phyloP scores from a whole-genome alignment of 2,797 vertebrate species.

The Acanthurus leucopareius region DNA sequence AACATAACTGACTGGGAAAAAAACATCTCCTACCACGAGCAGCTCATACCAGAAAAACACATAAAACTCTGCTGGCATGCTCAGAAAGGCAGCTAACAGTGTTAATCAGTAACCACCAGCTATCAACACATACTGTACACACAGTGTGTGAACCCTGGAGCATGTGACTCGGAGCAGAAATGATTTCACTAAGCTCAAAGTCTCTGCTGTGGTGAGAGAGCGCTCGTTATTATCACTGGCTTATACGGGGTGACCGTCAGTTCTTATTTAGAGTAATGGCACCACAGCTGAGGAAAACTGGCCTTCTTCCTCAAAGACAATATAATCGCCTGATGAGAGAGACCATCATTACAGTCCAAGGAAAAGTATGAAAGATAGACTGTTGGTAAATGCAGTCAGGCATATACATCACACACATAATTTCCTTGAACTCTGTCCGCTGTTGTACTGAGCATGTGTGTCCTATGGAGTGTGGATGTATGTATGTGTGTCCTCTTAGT shows the following conservation, averaged over 20 bases:
- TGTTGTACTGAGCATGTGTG: conserved; percentile 18
- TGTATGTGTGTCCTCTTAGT: background rate
- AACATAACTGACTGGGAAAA: conserved; percentile 13
- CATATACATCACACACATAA: conserved; percentile 23
- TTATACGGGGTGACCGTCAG: conserved; percentile 37
- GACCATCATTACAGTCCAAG: conserved; percentile 59
- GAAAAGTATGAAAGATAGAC: conserved; percentile 62
- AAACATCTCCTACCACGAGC: background rate
- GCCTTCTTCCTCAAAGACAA: conserved; percentile 54
- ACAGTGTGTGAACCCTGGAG: conserved; percentile 28
- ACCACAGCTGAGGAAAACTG: conserved; percentile 54
- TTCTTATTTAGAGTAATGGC: conserved; percentile 73
- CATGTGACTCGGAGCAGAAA: conserved; percentile 27
- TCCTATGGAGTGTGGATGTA: conserved; percentile 4
- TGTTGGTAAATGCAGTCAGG: conserved; percentile 37
- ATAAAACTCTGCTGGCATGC: conserved; percentile 23
- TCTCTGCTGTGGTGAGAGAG: conserved; percentile 32
- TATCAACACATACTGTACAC: conserved; percentile 32
- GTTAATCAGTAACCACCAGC: conserved; percentile 66
- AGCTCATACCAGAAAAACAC: background rate
- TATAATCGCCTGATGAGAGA: conserved; percentile 61
- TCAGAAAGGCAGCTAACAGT: conserved; percentile 14
- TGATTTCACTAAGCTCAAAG: conserved; percentile 48
- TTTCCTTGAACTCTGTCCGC: conserved; percentile 39
- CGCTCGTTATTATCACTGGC: conserved; percentile 44